Evolutionary conservation across 2,888 invertebrate species (phyloP), one percentile per base, ranked within the genome.

Genomic region (Axea sp.): DNA sequence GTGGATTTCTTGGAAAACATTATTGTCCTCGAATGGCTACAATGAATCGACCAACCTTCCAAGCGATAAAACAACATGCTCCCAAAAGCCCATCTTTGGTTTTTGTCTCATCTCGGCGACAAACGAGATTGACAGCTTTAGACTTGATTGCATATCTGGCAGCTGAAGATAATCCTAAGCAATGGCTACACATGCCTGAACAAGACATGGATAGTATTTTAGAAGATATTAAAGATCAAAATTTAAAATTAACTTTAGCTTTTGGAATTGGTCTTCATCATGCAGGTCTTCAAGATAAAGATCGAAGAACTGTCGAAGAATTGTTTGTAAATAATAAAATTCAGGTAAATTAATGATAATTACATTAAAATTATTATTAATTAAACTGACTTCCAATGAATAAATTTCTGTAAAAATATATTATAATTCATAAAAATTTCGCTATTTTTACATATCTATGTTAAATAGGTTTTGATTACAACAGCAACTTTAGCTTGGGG

Each of bases 191-290:
- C 84, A 94, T 96, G 90, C 90, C 91, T 0, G 96, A 97, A 57
- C 88, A 91, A 0, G 95, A 96, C 88, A 94, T 98, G 92, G 95
- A 96, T 78, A 92, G 91, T 75, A 88, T 95, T 76, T 87, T 91
- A 9, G 91, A 90, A 78, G 84, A 87, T 17, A 91, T 95, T 35
- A 92, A 92, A 76, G 99, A 99, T 81, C 91, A 93, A 2, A 98
- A 98, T 89, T 89, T 99, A 41, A 96, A 97, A 83, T 91, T 99
- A 73, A 96, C 96, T 0, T 89, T 99, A 12, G 94, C 97, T 0
- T 99, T 99, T 88, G 99, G 99, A 1, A 98, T 99, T 77, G 99
- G 99, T 0, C 92, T 99, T 80, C 99, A 99, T 89, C 99, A 99
- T 89, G 99, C 99, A 11, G 99, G 99, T 49, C 89, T 99, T 57